Conservation (phyloP, 1,140 invertebrate genomes). For the Aphelenchoides fujianensis region DNA sequence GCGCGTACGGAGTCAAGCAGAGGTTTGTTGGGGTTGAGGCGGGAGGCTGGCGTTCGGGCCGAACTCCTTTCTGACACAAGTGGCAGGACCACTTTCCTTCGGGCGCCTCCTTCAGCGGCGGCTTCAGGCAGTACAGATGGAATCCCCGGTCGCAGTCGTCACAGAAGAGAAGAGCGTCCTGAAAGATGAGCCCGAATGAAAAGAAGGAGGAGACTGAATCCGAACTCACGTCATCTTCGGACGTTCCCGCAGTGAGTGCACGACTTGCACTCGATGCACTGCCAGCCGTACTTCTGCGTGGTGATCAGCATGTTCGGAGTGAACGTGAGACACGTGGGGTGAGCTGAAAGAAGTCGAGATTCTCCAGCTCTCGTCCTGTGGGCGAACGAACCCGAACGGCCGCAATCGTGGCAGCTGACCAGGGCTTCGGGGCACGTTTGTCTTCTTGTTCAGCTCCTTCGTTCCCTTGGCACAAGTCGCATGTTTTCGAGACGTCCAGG, state of each 20-base stretch:
- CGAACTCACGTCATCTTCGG: constrained; percentile 92
- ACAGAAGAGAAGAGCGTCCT: constrained; percentile 97
- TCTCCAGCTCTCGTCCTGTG: constrained; percentile 84
- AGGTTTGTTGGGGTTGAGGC: constrained; percentile 17
- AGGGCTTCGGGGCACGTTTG: constrained; percentile 89
- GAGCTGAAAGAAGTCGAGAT: constrained; percentile 62
- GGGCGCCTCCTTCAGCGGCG: constrained; percentile 85
- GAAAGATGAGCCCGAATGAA: constrained; percentile 41
- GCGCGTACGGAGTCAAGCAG: neutral
- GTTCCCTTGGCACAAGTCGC: constrained; percentile 96
- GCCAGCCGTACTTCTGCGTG: constrained; percentile 74
- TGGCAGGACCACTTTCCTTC: constrained; percentile 94
- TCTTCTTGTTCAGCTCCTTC: constrained; percentile 91
- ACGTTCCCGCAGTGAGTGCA: constrained; percentile 85
- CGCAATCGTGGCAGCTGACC: constrained; percentile 96
- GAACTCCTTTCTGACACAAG: constrained; percentile 88
- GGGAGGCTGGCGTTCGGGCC: constrained; percentile 67
- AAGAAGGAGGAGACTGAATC: neutral
- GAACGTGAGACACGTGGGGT: constrained; percentile 78
- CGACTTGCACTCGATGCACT: constrained; percentile 99
- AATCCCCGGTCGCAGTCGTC: constrained; percentile 99
- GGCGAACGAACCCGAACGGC: too few relatives aligned
- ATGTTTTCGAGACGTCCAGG: constrained; percentile 76
- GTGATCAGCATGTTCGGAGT: constrained; percentile 92
- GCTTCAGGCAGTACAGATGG: constrained; percentile 97